Base-by-base conservation (phyloP, 37 sponge, comb jelly and placozoan species). In the Haliclona indistincta region DNA sequence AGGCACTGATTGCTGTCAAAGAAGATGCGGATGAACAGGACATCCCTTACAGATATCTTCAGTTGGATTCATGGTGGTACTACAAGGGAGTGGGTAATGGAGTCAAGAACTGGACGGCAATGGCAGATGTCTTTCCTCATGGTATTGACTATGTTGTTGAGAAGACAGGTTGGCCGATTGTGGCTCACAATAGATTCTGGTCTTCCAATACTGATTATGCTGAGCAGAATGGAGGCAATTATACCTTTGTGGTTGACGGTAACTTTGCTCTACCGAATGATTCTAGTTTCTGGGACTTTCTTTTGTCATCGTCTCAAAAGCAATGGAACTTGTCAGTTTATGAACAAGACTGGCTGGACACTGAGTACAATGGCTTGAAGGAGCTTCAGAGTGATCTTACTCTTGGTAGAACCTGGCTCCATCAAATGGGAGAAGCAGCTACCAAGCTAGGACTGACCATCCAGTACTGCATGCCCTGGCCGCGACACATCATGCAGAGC, bases 391-490 rank as follows among this genome's bases (percentile, higher is more conserved):
- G 43, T 29, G 60, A 67, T 39, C 67, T 76, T 49, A 54, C 43
- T 26, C 70, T 76, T 22, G 85, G 77, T 60, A 43, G 70, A 25
- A 40, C 45, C 22, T 84, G 85, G 85, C 77, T 84, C 38, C 38
- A 54, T 62, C 49, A 84, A 58, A 84, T 84, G 85, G 85, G 85
- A 4, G n/a, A n/a, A 10, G 85, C 85, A 20, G 85, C 85, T 0
- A n/a, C 47, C 7, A 44, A 69, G 19, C 42, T 54, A 2, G 77
- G 45, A 0, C 4, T 84, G 17, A 76, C 85, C 30, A 68, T 84
- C 38, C 85, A 84, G 77, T 84, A 84, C 47, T 84, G 85, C 63
- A 84, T 84, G 85, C 85, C 85, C 23, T 76, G 68, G 65, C 67
- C 84, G 19, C 36, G 75, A 1, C 84, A 83, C 61, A 19, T 83